Conservation (phyloP, 2,113 vertebrate species). For the Callopanchax toddi region DNA sequence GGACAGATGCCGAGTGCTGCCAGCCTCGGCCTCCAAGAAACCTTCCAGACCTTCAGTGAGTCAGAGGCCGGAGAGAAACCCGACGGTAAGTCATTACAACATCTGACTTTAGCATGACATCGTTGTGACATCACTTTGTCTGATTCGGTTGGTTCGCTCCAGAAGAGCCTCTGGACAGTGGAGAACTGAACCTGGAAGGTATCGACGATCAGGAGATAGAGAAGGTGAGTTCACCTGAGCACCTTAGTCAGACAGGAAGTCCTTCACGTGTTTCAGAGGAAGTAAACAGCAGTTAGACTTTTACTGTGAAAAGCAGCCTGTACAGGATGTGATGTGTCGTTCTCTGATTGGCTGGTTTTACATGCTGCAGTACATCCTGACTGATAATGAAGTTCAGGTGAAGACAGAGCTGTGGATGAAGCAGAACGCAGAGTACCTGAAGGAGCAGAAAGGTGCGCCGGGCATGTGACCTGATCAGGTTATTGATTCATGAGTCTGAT, state of each 20-base stretch:
- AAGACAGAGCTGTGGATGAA: slow-evolving; percentile 97
- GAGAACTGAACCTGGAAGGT: slow-evolving; percentile 92
- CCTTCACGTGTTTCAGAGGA: not conserved
- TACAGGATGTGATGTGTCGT: not conserved
- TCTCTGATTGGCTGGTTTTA: not conserved
- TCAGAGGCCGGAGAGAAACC: slow-evolving; percentile 76
- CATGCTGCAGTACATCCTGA: slow-evolving; percentile 89
- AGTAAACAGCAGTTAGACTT: no score
- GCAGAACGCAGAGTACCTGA: slow-evolving; percentile 94
- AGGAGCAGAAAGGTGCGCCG: slow-evolving; percentile 89
- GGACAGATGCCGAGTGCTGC: slow-evolving; percentile 85
- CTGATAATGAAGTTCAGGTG: slow-evolving; percentile 88
- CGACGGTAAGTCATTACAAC: slow-evolving; percentile 70
- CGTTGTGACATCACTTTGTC: not conserved
- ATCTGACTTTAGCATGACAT: not conserved
- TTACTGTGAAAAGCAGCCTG: no score
- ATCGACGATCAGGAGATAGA: slow-evolving; percentile 96
- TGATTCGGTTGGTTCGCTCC: not conserved
- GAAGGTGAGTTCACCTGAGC: slow-evolving; percentile 79
- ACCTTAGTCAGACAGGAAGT: not conserved
- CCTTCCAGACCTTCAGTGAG: slow-evolving; percentile 85
- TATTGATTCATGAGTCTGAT: not conserved
- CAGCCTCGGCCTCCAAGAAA: slow-evolving; percentile 88
- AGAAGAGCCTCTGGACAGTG: slow-evolving; percentile 82
- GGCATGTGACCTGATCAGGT: not conserved